Evolutionary conservation across 2,113 vertebrate species (phyloP).

Genomic region (Leiothrix lutea): DNA sequence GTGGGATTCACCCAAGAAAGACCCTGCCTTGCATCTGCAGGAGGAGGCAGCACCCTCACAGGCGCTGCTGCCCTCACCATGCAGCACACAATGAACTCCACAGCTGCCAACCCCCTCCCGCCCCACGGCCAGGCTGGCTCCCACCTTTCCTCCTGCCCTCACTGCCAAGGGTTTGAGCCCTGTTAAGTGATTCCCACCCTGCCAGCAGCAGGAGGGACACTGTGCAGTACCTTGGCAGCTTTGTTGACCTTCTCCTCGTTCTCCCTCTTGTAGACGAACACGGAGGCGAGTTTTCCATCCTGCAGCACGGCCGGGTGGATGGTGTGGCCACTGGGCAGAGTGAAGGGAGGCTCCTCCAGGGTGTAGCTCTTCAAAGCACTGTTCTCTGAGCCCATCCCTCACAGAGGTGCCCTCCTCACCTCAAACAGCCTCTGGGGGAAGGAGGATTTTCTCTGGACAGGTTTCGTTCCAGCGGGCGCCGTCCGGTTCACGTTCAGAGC

Average conservation of each 20-base stretch:
- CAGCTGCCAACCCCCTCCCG: neutral
- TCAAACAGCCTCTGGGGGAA: neutral
- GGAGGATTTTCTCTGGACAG: neutral
- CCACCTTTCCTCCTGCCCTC: neutral
- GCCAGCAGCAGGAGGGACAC: neutral
- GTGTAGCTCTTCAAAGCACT: slow-evolving; percentile 83
- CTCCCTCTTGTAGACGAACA: slow-evolving; percentile 90
- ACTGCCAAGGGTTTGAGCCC: neutral
- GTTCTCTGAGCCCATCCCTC: slow-evolving; percentile 92
- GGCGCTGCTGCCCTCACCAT: fast-evolving
- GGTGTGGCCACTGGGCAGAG: slow-evolving; percentile 81
- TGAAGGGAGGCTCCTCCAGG: slow-evolving; percentile 78
- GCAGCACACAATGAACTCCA: fast-evolving
- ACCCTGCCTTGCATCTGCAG: neutral
- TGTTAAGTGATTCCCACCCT: fast-evolving
- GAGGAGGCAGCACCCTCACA: neutral
- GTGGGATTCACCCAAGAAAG: neutral
- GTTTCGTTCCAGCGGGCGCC: fast-evolving
- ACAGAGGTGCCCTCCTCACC: neutral
- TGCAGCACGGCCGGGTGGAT: slow-evolving; percentile 84
- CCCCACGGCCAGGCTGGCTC: neutral
- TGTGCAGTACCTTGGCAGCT: slow-evolving; percentile 86
- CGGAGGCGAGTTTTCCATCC: slow-evolving; percentile 84
- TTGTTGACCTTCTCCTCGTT: slow-evolving; percentile 93
- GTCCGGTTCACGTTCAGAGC: neutral